Percentiles rank a stretch among this genome's conserved stretches.
Evolutionary conservation across 2,113 vertebrate genomes (phyloP).

Genomic region (Ciconia boyciana): DNA sequence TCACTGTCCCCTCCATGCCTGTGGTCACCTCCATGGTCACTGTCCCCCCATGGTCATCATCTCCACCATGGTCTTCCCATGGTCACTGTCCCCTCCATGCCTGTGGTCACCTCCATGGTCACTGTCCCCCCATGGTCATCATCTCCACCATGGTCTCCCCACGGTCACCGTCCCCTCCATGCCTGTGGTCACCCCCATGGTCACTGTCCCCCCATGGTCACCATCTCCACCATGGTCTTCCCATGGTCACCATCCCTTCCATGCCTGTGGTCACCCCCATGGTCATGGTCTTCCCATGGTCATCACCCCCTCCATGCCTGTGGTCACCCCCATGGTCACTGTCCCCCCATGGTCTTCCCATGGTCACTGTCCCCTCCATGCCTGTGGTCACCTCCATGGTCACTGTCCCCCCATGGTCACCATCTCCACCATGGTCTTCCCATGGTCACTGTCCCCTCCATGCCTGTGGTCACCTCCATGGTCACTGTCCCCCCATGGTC

Average conservation of each 20-base stretch:
- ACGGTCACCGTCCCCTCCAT: not conserved
- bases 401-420: too few species aligned
- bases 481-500: not conserved
- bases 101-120: not conserved
- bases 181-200: too few species aligned
- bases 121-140: too few species aligned
- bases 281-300: not conserved
- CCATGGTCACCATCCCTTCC: not conserved
- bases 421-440: too few species aligned
- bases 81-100: not conserved
- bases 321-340: too few species aligned
- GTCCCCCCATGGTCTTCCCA: too few species aligned
- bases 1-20: too few species aligned
- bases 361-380: not conserved
- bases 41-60: not conserved
- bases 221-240: not conserved
- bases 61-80: too few species aligned
- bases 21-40: not conserved
- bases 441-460: too few species aligned
- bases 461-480: too few species aligned
- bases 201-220: too few species aligned
- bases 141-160: not conserved
- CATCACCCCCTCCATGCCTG: not conserved
- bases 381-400: too few species aligned
- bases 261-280: not conserved